These are phyloP conservation scores for Eupristina koningsbergeri DNA, from an alignment of 1,140 invertebrate species.

Conservation along the genomic window DNA sequence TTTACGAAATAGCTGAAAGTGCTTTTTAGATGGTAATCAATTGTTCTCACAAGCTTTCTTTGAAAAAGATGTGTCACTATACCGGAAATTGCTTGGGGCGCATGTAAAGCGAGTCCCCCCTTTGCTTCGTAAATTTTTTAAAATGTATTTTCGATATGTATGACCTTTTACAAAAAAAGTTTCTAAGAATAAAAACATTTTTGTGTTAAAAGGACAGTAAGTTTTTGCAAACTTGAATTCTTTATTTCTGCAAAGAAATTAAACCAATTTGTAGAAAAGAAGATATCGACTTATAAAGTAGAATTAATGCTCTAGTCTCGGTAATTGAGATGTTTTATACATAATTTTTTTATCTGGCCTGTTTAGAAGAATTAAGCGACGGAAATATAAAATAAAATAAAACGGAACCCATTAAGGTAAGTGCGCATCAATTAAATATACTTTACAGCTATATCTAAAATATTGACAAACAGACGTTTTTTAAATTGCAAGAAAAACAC, in stretches of 20 bases:
- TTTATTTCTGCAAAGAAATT: background rate
- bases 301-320: background rate
- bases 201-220: background rate
- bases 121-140: background rate
- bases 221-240: background rate
- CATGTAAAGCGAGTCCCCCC: background rate
- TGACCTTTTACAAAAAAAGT: background rate
- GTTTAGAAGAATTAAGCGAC: no score
- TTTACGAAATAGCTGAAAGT: background rate
- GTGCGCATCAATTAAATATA: no score
- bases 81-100: background rate
- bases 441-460: no score
- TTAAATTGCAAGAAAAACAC: no score
- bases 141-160: background rate
- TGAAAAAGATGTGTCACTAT: background rate
- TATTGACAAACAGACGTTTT: no score
- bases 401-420: no score
- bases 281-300: background rate
- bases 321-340: no score
- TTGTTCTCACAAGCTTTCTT: background rate
- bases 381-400: no score
- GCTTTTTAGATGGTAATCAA: background rate
- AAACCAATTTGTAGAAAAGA: no score
- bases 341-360: no score
- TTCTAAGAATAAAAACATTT: no score